Conservation (phyloP, 2,113 vertebrate genomes). For the Centropristis striata region DNA sequence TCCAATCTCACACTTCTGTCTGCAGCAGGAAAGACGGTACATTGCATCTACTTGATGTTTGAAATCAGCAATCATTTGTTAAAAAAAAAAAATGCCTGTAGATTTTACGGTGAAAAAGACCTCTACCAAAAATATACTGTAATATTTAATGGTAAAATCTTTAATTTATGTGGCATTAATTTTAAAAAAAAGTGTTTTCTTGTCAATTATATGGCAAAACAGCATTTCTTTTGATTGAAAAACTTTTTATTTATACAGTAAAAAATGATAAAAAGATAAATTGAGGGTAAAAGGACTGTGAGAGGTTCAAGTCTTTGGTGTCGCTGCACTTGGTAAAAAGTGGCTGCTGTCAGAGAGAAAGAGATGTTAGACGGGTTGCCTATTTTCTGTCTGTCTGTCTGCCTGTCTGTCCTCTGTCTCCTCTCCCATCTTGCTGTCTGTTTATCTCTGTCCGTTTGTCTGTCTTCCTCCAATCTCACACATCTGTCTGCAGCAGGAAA, state of each 20-base stretch:
- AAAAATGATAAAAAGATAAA: slow-evolving; percentile 63
- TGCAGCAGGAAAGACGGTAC: slow-evolving; percentile 44
- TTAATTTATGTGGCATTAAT: too few species aligned
- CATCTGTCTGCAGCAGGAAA: slow-evolving; percentile 53
- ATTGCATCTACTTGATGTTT: slow-evolving; percentile 72
- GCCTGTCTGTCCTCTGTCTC: slow-evolving; percentile 33
- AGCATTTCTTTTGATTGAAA: too few species aligned
- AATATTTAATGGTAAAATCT: too few species aligned
- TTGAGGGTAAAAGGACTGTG: slow-evolving; percentile 28
- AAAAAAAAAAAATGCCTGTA: too few species aligned
- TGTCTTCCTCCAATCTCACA: slow-evolving; percentile 41
- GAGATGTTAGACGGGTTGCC: slow-evolving; percentile 29
- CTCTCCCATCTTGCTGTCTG: slow-evolving; percentile 29
- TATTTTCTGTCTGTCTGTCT: slow-evolving; percentile 44
- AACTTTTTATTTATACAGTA: too few species aligned
- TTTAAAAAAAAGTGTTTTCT: too few species aligned
- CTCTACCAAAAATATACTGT: too few species aligned
- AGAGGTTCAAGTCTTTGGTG: slow-evolving; percentile 52
- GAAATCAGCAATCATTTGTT: too few species aligned
- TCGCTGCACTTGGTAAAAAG: slow-evolving; percentile 51
- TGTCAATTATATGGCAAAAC: too few species aligned
- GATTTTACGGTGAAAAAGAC: too few species aligned
- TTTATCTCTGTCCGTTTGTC: slow-evolving; percentile 34
- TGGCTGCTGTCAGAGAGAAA: slow-evolving; percentile 33
- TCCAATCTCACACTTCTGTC: slow-evolving; percentile 54